Percentiles rank a stretch among this genome's conserved stretches.
Conservation (phyloP, 2,888 invertebrate species). For the Achlya flavicornis region DNA sequence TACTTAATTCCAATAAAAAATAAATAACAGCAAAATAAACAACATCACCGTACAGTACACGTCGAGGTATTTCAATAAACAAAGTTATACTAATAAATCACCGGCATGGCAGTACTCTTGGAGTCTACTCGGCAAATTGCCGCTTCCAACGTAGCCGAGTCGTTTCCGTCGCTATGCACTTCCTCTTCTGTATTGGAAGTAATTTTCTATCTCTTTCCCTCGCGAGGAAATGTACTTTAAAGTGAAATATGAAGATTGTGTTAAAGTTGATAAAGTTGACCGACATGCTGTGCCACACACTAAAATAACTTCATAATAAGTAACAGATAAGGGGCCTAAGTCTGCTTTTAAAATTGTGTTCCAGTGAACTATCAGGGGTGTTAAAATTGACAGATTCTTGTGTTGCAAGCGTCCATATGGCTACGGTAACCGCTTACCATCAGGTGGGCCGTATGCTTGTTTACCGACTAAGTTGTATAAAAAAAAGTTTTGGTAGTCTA, state of each 20-base stretch:
- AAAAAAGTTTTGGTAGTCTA: too few species aligned
- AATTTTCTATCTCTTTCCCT: slow-evolving; percentile 32
- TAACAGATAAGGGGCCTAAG: not conserved
- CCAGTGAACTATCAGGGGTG: too few species aligned
- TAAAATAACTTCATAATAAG: not conserved
- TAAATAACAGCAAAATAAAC: slow-evolving; percentile 27
- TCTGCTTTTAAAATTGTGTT: too few species aligned
- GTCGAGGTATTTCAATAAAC: slow-evolving; percentile 55
- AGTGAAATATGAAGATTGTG: slow-evolving; percentile 13
- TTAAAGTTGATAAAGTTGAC: slow-evolving; percentile 15
- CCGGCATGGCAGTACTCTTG: slow-evolving; percentile 26
- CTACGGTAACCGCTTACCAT: too few species aligned
- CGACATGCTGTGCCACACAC: slow-evolving; percentile 14
- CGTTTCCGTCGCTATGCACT: slow-evolving; percentile 49
- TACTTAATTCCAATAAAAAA: not conserved
- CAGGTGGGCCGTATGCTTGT: too few species aligned
- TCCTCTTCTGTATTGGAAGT: slow-evolving; percentile 35
- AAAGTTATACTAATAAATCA: slow-evolving; percentile 54
- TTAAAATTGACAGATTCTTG: too few species aligned
- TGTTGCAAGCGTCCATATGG: too few species aligned
- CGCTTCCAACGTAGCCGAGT: slow-evolving; percentile 29
- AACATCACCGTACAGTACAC: slow-evolving; percentile 1
- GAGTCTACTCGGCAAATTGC: slow-evolving; percentile 34
- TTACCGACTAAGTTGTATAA: too few species aligned
- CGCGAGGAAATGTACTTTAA: slow-evolving; percentile 16